Evolutionary conservation across 2,888 invertebrate species (phyloP).

Genomic region (Protonemura montana): DNA sequence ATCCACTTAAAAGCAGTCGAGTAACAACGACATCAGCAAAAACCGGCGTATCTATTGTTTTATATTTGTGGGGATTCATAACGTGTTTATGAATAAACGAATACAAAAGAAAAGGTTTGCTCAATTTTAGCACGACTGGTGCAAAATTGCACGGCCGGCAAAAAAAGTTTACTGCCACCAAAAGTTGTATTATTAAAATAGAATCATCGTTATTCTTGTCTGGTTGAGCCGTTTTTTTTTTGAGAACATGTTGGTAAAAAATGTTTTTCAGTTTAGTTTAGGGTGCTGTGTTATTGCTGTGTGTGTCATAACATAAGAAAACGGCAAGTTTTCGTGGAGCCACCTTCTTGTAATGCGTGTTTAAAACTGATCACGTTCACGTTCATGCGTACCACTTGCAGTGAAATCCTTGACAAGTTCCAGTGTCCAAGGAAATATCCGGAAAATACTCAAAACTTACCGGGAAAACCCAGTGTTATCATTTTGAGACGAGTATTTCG

Average conservation of each 20-base stretch:
- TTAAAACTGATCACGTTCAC: not conserved
- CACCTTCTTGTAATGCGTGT: not conserved
- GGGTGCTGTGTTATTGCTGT: not conserved
- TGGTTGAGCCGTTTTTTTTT: not conserved
- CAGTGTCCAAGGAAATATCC: not conserved
- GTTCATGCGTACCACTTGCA: not conserved
- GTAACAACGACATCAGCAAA: not conserved
- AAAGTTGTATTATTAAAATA: not conserved
- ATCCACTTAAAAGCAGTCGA: not conserved
- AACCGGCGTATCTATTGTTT: not conserved
- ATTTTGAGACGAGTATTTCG: not conserved
- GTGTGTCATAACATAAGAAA: not conserved
- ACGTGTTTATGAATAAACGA: not conserved
- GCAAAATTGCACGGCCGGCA: not conserved
- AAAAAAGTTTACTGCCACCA: not conserved
- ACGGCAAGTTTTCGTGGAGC: not conserved
- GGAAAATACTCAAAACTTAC: not conserved
- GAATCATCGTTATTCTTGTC: not conserved
- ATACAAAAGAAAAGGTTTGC: not conserved
- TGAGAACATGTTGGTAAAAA: not conserved
- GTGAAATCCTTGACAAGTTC: too few relatives aligned
- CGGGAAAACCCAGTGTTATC: not conserved
- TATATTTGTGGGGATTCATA: not conserved
- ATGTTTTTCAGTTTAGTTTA: not conserved
- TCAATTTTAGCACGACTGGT: not conserved